Percentiles rank a stretch among this genome's conserved stretches.
Conservation (phyloP, 2,113 vertebrate genomes). For the Eulacestoma nigropectus region DNA sequence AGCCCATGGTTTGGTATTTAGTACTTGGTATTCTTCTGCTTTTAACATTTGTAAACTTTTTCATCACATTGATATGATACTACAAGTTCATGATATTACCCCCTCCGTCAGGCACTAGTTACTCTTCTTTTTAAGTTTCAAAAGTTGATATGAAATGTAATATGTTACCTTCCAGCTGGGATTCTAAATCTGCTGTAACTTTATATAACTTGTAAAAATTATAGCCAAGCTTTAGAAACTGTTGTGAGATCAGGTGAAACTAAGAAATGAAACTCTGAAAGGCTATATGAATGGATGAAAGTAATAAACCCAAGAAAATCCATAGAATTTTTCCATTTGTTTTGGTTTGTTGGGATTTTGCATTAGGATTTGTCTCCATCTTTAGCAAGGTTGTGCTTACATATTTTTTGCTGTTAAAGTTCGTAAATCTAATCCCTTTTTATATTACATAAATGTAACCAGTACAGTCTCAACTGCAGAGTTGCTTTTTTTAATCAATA, state of each 20-base stretch:
- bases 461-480: background rate
- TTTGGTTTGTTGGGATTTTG: background rate
- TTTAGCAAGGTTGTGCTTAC: background rate
- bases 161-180: background rate
- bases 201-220: background rate
- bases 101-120: background rate
- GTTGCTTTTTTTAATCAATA: background rate
- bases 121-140: background rate
- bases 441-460: background rate
- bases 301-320: background rate
- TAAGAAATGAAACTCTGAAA: background rate
- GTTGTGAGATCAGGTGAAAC: background rate
- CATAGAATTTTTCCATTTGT: background rate
- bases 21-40: background rate
- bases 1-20: background rate
- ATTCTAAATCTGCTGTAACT: background rate
- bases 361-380: background rate
- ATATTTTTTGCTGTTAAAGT: background rate
- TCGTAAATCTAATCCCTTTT: background rate
- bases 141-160: background rate
- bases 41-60: background rate
- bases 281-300: background rate
- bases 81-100: background rate
- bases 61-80: background rate
- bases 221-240: background rate